Percentiles rank a stretch among this genome's conserved stretches.
Conservation (phyloP, 2,113 vertebrate genomes). For the Hippopotamus amphibius region DNA sequence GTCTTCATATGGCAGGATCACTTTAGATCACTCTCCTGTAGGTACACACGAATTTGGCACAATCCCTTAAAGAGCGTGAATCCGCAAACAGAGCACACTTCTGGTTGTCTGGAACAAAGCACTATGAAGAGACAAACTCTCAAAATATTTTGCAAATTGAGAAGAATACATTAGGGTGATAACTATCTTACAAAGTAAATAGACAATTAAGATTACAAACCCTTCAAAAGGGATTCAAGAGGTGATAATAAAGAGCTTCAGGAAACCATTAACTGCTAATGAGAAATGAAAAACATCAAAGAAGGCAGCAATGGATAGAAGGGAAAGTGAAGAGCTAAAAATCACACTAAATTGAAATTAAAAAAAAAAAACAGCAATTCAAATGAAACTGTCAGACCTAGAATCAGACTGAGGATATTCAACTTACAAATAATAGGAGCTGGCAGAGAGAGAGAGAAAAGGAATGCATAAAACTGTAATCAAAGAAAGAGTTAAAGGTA, state of each 20-base stretch:
- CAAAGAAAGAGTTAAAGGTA: not conserved
- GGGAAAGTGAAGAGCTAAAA: constrained; percentile 7
- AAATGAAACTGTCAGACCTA: not conserved
- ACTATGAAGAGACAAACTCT: not conserved
- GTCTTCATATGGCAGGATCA: not conserved
- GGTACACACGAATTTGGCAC: not conserved
- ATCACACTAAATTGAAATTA: not conserved
- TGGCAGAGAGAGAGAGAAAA: not conserved
- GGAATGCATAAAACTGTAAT: constrained; percentile 17
- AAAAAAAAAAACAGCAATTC: constrained; percentile 5
- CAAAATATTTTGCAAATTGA: constrained; percentile 36
- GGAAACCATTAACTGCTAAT: not conserved
- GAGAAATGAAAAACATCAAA: not conserved
- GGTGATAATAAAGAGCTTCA: not conserved
- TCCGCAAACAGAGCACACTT: not conserved
- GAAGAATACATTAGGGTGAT: not conserved
- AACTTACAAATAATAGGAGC: not conserved
- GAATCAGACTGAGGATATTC: not conserved
- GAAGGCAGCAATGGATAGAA: not conserved
- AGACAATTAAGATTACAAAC: not conserved
- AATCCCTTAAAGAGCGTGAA: not conserved
- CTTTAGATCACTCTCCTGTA: not conserved
- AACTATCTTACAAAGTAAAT: constrained; percentile 15
- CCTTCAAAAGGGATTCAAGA: not conserved
- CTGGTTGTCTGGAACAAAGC: not conserved